Conservation (phyloP, 64 coral and sea anemone species). For the Porites lutea region DNA sequence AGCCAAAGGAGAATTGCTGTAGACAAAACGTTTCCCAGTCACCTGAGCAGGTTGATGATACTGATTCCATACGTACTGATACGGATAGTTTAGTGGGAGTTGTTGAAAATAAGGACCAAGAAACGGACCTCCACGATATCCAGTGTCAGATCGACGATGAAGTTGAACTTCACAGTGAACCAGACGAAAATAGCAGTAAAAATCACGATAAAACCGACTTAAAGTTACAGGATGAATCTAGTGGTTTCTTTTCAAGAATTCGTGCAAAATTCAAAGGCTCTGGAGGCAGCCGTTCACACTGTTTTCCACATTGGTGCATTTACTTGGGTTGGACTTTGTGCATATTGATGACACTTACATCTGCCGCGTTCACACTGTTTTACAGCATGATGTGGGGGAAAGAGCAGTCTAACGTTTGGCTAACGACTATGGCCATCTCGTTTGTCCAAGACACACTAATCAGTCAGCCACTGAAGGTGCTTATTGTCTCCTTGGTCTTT, state of each 20-base stretch:
- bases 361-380: constrained; percentile 69
- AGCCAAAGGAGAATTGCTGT: not conserved
- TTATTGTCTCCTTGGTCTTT: constrained; percentile 69
- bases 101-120: not conserved
- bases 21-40: not conserved
- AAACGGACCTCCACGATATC: constrained; percentile 16
- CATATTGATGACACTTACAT: constrained; percentile 32
- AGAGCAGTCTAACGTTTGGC: constrained; percentile 77
- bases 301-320: constrained; percentile 69
- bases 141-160: constrained; percentile 21
- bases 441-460: constrained; percentile 74
- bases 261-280: constrained; percentile 1
- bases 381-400: constrained; percentile 92
- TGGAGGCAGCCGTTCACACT: not conserved
- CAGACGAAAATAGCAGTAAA: not conserved
- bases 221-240: constrained; percentile 11
- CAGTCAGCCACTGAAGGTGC: constrained; percentile 77
- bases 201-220: not conserved
- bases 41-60: not conserved
- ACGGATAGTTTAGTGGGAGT: not conserved
- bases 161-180: not conserved
- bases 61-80: not conserved
- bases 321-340: constrained; percentile 74
- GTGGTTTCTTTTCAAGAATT: not conserved
- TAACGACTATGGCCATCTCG: constrained; percentile 69